Conservation (phyloP, 2,888 invertebrate species). For the Autographa gamma region DNA sequence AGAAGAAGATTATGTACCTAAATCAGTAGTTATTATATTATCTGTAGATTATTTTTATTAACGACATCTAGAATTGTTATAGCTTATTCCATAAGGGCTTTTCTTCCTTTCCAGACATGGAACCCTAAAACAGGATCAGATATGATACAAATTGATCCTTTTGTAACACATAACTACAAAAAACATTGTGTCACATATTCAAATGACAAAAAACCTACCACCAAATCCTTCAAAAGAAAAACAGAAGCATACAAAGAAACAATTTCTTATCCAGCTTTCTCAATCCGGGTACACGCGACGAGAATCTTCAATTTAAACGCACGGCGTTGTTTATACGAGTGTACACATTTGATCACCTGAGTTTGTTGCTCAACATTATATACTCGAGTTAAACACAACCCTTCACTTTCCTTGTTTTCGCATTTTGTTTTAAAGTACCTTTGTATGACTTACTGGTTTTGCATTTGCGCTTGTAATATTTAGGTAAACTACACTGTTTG, state of each 20-base stretch:
- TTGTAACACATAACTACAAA: neutral
- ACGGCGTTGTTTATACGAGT: slow-evolving; percentile 68
- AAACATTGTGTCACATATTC: neutral
- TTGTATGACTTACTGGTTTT: neutral
- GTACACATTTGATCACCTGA: slow-evolving; percentile 74
- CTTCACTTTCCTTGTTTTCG: slow-evolving; percentile 50
- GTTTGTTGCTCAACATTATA: slow-evolving; percentile 49
- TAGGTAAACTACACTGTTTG: neutral
- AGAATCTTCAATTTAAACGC: slow-evolving; percentile 76
- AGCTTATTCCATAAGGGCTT: no score
- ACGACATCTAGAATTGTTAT: no score
- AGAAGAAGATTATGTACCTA: no score
- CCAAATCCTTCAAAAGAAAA: neutral
- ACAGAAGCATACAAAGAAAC: neutral
- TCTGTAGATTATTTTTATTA: no score
- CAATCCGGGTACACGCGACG: slow-evolving; percentile 46
- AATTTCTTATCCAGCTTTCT: slow-evolving; percentile 22
- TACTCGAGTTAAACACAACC: slow-evolving; percentile 33
- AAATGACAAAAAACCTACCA: neutral
- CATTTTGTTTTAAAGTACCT: slow-evolving; percentile 22
- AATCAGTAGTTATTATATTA: no score
- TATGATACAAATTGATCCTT: no score
- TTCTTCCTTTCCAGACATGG: no score
- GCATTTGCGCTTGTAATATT: neutral
- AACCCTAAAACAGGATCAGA: no score